phyloP scores from a whole-genome alignment of 64 coral and sea anemone species.

The Stylophora pistillata region DNA sequence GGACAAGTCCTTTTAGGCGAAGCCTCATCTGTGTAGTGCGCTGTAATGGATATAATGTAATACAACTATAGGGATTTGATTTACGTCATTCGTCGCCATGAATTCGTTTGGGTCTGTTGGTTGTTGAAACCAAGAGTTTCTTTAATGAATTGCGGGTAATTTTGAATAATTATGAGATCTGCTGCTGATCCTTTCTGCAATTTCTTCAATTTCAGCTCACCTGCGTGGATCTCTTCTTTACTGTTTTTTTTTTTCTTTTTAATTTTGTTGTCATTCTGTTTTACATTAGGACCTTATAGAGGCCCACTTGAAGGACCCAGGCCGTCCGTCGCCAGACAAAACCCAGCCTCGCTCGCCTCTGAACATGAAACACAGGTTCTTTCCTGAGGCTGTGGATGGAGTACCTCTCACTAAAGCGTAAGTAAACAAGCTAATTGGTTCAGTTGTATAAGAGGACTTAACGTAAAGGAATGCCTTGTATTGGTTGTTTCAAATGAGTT shows the following conservation, averaged over 20 bases:
- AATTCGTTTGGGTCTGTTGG: no score
- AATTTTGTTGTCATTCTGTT: not conserved
- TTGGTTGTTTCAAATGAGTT: not conserved
- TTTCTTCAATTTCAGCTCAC: no score
- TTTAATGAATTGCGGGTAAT: no score
- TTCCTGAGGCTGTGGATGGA: constrained; percentile 57
- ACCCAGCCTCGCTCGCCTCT: constrained; percentile 33
- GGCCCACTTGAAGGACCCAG: constrained; percentile 56
- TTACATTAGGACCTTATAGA: constrained; percentile 41
- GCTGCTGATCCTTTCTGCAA: not conserved
- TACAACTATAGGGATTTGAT: no score
- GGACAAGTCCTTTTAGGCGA: no score
- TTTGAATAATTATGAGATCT: no score
- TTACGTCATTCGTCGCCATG: no score
- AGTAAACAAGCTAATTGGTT: not conserved
- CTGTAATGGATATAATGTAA: no score
- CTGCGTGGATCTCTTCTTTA: not conserved
- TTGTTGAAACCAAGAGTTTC: no score
- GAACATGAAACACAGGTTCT: constrained; percentile 39
- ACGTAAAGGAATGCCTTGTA: not conserved
- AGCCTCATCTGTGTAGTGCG: no score
- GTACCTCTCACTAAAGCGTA: constrained; percentile 66
- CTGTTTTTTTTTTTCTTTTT: not conserved
- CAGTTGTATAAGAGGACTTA: not conserved
- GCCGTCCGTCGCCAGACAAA: constrained; percentile 50